Base-by-base conservation (phyloP, 2,888 invertebrate species). In the Cantharis nigra region DNA sequence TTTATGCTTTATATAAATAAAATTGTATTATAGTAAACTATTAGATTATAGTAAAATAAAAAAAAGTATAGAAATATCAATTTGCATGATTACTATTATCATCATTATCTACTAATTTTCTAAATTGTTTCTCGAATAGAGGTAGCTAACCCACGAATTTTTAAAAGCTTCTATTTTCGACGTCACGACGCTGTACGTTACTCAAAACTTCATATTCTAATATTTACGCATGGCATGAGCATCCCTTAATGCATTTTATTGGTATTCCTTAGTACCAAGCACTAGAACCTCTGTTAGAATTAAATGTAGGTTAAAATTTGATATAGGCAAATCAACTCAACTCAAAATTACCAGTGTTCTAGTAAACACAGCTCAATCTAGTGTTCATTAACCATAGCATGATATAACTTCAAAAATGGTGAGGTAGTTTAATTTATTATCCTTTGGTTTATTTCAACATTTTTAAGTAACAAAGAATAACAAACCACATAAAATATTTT, bases 211-310 rank as follows among this genome's bases (percentile, higher is more conserved):
- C 23, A 67, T 67, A 10, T 23, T 23, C 23, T 26, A 67, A 26
- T 67, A 30, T 70, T 26, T 70, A 70, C 14, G 63, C 70, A 65
- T 62, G 20, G 28, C 64, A 64, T 75, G 69, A 69, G 63, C 65
- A 75, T 75, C 71, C 71, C 71, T 71, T 71, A 62, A 33, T 75
- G 71, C 75, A 75, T 71, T 72, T 72, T 30, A 84, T 85, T 85
- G 85, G 86, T 85, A 81, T 83, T 84, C 74, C 71, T 78, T 79
- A 76, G 86, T 84, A 80, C 85, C 79, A 78, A 83, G 84, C 83
- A 86, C 87, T 81, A 82, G 84, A 84, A 75, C 84, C 85, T 82
- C 83, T 81, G 85, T 86, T 81, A 63, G n/a, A 74, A 85, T 81
- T 33, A 16, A 74, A 80, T 78, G 72, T 81, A 75, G 81, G 80